phyloP scores from a whole-genome alignment of 2,888 invertebrate genomes.

The Myopa tessellatipennis region DNA sequence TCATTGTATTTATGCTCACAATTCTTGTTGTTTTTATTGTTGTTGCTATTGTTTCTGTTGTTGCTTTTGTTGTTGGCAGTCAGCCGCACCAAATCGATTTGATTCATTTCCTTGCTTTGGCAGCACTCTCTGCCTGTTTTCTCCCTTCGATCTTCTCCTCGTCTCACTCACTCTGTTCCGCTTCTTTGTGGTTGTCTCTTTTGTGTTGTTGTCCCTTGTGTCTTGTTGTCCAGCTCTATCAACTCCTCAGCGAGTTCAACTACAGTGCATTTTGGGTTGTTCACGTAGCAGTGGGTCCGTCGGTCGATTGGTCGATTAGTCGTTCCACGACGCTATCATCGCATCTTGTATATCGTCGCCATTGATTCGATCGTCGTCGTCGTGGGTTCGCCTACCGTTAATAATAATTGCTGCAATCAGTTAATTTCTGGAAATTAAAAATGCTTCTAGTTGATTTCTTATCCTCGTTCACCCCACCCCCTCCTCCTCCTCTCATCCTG shows the following conservation, averaged over 20 bases:
- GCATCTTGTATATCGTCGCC: neutral
- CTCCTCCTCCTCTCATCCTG: neutral
- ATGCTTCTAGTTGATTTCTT: neutral
- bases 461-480: neutral
- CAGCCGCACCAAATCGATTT: constrained; percentile 21
- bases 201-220: too few species aligned
- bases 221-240: neutral
- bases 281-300: neutral
- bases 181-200: too few species aligned
- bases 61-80: neutral
- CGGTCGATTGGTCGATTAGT: neutral
- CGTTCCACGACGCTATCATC: constrained; percentile 14
- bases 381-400: constrained; percentile 26
- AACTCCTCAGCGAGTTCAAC: neutral
- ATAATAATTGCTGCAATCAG: constrained; percentile 37
- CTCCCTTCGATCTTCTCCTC: neutral
- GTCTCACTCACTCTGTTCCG: too few species aligned
- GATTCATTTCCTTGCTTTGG: constrained; percentile 6
- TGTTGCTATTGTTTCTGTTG: neutral
- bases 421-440: constrained; percentile 22
- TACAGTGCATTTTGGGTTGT: neutral
- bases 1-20: constrained; percentile 20
- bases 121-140: neutral
- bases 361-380: neutral
- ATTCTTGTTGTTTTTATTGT: neutral